Percentiles rank a stretch among this genome's conserved stretches.
These are phyloP conservation scores for Morone saxatilis DNA, from an alignment of 2,113 vertebrate genomes.

Conservation along the genomic window DNA sequence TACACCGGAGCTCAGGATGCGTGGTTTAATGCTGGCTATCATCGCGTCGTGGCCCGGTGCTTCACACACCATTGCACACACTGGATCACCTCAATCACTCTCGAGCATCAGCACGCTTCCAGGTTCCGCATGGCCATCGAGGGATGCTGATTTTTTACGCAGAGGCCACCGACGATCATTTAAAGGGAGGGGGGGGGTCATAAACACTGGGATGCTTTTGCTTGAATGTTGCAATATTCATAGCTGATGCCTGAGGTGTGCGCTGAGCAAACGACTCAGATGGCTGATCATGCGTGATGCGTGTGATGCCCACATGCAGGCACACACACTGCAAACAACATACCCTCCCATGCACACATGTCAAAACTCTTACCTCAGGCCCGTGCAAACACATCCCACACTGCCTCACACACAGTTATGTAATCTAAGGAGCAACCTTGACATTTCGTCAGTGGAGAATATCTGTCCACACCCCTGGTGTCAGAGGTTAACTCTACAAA, in stretches of 20 bases:
- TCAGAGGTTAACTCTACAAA: slow-evolving; percentile 59
- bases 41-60: slow-evolving; percentile 36
- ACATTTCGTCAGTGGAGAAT: slow-evolving; percentile 68
- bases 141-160: slow-evolving; percentile 62
- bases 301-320: slow-evolving; percentile 1
- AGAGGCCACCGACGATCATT: slow-evolving; percentile 39
- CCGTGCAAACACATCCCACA: slow-evolving; percentile 59
- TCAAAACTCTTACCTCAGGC: slow-evolving; percentile 65
- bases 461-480: slow-evolving; percentile 50
- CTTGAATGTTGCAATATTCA: slow-evolving; percentile 31
- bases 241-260: slow-evolving; percentile 24
- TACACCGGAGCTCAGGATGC: slow-evolving; percentile 21
- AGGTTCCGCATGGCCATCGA: slow-evolving; percentile 45
- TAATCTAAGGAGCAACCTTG: slow-evolving; percentile 72
- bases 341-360: slow-evolving; percentile 45
- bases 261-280: slow-evolving; percentile 25
- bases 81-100: slow-evolving; percentile 42
- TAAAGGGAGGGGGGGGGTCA: not conserved
- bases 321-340: slow-evolving; percentile 29
- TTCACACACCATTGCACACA: slow-evolving; percentile 21
- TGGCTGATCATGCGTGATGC: slow-evolving; percentile 36
- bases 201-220: not conserved
- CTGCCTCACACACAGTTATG: slow-evolving; percentile 66
- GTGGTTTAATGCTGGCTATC: slow-evolving; percentile 42
- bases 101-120: slow-evolving; percentile 42